Evolutionary conservation across 1,140 invertebrate genomes (phyloP).

Genomic region (Ceratitis capitata): DNA sequence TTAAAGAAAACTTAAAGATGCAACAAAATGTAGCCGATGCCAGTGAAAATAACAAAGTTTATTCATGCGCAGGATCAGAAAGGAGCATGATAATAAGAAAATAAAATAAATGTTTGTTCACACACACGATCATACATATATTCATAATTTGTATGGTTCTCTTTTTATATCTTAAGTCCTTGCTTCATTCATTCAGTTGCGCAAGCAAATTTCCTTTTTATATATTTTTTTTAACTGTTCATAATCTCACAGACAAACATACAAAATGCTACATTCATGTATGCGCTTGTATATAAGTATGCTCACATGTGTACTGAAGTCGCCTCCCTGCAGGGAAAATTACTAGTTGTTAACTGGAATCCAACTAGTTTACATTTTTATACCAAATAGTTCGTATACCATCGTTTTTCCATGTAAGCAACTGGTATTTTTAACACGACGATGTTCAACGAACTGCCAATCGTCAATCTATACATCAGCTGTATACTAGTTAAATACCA

Average conservation of each 20-base stretch:
- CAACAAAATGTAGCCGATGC: conserved; percentile 24
- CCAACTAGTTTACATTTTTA: too few species aligned
- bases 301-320: background rate
- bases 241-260: background rate
- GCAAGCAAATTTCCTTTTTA: conserved; percentile 13
- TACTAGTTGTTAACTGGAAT: too few species aligned
- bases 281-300: background rate
- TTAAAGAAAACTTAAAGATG: conserved; percentile 29
- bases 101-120: background rate
- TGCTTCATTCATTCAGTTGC: conserved; percentile 28
- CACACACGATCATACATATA: too few species aligned
- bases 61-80: background rate
- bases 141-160: background rate
- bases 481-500: too few species aligned
- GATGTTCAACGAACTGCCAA: too few species aligned
- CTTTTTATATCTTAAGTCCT: background rate
- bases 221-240: background rate
- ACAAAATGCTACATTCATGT: background rate
- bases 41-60: background rate
- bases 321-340: too few species aligned
- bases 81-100: background rate
- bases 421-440: too few species aligned
- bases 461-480: too few species aligned
- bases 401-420: too few species aligned
- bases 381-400: too few species aligned